Conservation (phyloP, 1,140 invertebrate species). For the Globodera ellingtonae region DNA sequence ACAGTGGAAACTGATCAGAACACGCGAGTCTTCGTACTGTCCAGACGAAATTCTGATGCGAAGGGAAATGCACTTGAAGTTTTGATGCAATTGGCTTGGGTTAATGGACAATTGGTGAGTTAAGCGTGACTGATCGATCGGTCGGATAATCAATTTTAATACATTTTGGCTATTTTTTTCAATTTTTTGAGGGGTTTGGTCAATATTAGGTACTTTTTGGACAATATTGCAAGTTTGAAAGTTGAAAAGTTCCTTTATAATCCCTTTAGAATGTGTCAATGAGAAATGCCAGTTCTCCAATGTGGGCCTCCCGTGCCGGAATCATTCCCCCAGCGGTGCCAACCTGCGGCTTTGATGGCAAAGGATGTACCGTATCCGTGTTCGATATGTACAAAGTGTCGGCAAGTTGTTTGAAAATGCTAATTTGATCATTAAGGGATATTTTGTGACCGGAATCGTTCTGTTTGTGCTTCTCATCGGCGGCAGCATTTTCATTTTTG, state of each 20-base stretch:
- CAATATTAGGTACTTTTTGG: too few relatives aligned
- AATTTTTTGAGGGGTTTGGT: too few relatives aligned
- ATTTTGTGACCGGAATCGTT: constrained; percentile 37
- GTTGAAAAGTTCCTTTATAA: background rate
- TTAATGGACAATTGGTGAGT: constrained; percentile 4
- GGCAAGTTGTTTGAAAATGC: background rate
- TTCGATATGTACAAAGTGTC: constrained; percentile 35
- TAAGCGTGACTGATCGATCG: background rate
- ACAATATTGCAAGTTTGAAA: too few relatives aligned
- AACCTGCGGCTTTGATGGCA: constrained; percentile 47
- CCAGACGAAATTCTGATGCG: background rate
- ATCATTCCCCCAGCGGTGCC: constrained; percentile 32
- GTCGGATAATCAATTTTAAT: too few relatives aligned
- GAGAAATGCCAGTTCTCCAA: constrained; percentile 3
- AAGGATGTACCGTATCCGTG: constrained; percentile 38
- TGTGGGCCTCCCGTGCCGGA: constrained; percentile 41
- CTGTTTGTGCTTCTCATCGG: constrained; percentile 36
- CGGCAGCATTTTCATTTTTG: background rate
- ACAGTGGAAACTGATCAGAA: constrained; percentile 9
- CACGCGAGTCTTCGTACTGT: constrained; percentile 9
- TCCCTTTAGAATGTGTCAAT: background rate
- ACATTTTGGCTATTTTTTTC: too few relatives aligned
- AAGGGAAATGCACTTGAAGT: background rate
- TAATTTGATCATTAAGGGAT: background rate
- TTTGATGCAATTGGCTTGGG: constrained; percentile 6